A percentile compares a stretch with the other conserved stretches of the same genome.
Conservation (phyloP, 2,888 invertebrate genomes). For the Hirtodrosophila trivittata region DNA sequence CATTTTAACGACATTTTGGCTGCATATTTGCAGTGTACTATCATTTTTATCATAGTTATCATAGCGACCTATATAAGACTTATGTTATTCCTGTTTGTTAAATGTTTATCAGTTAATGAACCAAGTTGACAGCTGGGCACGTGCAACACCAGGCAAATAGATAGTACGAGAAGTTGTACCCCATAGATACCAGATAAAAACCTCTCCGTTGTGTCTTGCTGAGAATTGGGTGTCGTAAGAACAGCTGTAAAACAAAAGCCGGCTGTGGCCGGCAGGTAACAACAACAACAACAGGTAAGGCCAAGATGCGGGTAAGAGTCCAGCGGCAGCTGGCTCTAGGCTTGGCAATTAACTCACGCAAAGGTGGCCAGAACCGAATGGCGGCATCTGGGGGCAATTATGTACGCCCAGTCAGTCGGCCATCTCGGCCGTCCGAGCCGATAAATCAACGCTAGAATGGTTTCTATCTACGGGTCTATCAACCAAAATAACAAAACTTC, state of each 20-base stretch:
- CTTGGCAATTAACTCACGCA: slow-evolving; percentile 56
- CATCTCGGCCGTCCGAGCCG: slow-evolving; percentile 11
- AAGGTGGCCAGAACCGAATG: slow-evolving; percentile 17
- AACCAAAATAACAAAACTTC: slow-evolving; percentile 21
- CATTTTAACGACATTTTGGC: not conserved
- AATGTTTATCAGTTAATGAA: slow-evolving; percentile 68
- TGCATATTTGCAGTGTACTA: slow-evolving; percentile 16
- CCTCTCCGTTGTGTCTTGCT: slow-evolving; percentile 7
- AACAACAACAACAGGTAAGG: slow-evolving; percentile 64
- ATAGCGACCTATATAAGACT: slow-evolving; percentile 48
- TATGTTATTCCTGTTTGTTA: slow-evolving; percentile 21
- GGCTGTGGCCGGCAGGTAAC: slow-evolving; percentile 42
- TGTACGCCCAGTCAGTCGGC: slow-evolving; percentile 33
- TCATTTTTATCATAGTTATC: slow-evolving; percentile 46
- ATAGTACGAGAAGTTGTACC: slow-evolving; percentile 40
- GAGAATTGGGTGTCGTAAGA: slow-evolving; percentile 67
- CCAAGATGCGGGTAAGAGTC: slow-evolving; percentile 43
- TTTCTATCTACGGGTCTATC: slow-evolving; percentile 37
- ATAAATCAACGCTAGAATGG: slow-evolving; percentile 45
- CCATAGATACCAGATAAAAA: slow-evolving; percentile 51
- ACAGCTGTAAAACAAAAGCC: slow-evolving; percentile 48
- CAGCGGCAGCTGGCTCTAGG: slow-evolving; percentile 49
- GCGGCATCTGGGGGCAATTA: slow-evolving; percentile 35
- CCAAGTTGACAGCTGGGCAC: slow-evolving; percentile 37
- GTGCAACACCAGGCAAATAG: slow-evolving; percentile 35